Conservation (phyloP, 1,140 invertebrate genomes). For the Drosophila parvula region DNA sequence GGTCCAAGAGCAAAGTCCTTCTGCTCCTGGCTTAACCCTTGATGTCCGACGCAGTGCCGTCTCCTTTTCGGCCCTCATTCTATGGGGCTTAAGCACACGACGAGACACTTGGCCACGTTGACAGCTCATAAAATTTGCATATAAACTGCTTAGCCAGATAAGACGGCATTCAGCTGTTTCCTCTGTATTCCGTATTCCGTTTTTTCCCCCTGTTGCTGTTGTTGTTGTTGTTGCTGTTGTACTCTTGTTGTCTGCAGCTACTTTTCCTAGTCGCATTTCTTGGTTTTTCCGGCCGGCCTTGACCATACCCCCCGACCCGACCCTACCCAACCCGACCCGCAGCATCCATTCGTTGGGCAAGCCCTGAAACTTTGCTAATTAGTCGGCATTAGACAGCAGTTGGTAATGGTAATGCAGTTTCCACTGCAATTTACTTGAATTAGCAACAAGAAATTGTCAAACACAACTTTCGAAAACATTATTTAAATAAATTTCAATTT, state of each 20-base stretch:
- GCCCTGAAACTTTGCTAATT: constrained; percentile 42
- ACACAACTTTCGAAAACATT: neutral
- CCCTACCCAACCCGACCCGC: neutral
- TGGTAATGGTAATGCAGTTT: constrained; percentile 35
- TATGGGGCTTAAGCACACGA: constrained; percentile 39
- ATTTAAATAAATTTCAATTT: constrained; percentile 17
- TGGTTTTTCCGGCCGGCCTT: constrained; percentile 30
- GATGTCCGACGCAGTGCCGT: constrained; percentile 13
- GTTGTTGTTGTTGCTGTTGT: neutral
- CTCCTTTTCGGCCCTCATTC: constrained; percentile 16
- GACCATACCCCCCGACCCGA: constrained; percentile 25
- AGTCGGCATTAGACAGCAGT: constrained; percentile 22
- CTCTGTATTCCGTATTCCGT: neutral
- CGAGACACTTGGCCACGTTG: constrained; percentile 58
- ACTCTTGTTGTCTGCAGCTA: neutral
- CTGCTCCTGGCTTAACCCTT: constrained; percentile 39
- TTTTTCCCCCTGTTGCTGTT: neutral
- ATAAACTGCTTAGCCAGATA: constrained; percentile 57
- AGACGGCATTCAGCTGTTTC: constrained; percentile 15
- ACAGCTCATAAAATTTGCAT: constrained; percentile 68
- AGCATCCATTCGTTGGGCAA: neutral
- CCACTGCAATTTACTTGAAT: constrained; percentile 28
- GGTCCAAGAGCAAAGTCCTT: constrained; percentile 28
- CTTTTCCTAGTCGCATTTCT: constrained; percentile 11
- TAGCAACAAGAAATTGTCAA: neutral